Conservation (phyloP, 1,140 invertebrate species). For the Cryptotermes secundus region DNA sequence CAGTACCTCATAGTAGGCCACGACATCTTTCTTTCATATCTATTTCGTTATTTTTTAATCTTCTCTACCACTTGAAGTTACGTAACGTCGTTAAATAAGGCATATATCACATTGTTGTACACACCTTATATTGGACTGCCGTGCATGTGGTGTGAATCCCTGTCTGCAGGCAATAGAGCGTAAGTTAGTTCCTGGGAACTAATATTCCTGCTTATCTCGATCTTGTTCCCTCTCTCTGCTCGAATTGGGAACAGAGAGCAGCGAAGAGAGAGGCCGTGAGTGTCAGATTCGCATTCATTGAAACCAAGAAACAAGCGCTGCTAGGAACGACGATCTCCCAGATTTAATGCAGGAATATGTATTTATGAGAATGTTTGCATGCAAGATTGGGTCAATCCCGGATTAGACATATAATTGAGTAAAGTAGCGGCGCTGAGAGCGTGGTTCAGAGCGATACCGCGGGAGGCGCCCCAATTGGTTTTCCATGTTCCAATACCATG, state of each 20-base stretch:
- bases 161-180: too few relatives aligned
- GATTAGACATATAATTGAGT: slow-evolving; percentile 10
- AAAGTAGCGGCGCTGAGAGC: neutral
- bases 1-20: too few relatives aligned
- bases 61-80: too few relatives aligned
- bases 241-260: neutral
- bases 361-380: neutral
- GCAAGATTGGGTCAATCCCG: neutral
- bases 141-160: too few relatives aligned
- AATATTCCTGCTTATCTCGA: neutral
- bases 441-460: slow-evolving; percentile 6
- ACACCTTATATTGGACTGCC: too few relatives aligned
- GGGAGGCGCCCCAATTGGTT: neutral
- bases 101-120: too few relatives aligned
- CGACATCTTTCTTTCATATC: too few relatives aligned
- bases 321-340: neutral
- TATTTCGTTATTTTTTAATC: too few relatives aligned
- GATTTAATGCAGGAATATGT: neutral
- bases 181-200: too few relatives aligned
- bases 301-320: neutral
- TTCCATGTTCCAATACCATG: neutral
- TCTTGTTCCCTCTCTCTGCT: neutral
- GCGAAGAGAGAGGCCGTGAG: neutral
- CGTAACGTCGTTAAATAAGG: too few relatives aligned
- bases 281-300: neutral